Conservation (phyloP, 2,113 vertebrate species). For the Tragelaphus imberbis region DNA sequence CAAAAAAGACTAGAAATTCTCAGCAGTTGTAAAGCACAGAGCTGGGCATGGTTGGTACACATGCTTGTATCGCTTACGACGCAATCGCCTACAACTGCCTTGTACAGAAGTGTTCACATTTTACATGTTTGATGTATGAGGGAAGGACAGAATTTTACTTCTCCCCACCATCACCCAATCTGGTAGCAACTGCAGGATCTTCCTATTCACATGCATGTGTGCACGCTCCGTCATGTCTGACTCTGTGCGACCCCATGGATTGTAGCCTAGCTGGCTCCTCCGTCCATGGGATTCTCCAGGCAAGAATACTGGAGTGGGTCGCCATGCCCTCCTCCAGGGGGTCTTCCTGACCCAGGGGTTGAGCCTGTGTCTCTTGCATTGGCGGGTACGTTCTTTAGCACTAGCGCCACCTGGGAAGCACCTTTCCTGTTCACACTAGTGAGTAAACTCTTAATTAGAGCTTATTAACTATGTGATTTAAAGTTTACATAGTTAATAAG, state of each 20-base stretch:
- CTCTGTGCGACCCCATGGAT: background rate
- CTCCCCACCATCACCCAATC: background rate
- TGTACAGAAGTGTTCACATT: background rate
- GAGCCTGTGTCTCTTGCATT: background rate
- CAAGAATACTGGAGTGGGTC: background rate
- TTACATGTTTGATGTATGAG: too few relatives aligned
- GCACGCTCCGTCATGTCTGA: background rate
- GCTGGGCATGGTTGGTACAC: background rate
- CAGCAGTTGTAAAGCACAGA: background rate
- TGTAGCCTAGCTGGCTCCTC: background rate
- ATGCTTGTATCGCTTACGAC: fast-evolving
- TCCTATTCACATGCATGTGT: background rate
- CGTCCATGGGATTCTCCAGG: background rate
- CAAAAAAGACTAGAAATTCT: background rate
- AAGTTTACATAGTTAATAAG: background rate
- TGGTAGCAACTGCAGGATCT: background rate
- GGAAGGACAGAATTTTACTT: background rate
- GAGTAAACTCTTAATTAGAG: background rate
- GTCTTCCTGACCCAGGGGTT: background rate
- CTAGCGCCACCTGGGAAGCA: background rate
- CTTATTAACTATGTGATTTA: background rate
- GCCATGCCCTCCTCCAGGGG: background rate
- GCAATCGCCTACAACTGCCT: background rate
- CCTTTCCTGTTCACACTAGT: background rate
- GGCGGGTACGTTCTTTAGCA: background rate